Percentiles rank a stretch among this genome's conserved stretches.
phyloP scores from a whole-genome alignment of 1,140 invertebrate genomes.

The Palaemon carinicauda region DNA sequence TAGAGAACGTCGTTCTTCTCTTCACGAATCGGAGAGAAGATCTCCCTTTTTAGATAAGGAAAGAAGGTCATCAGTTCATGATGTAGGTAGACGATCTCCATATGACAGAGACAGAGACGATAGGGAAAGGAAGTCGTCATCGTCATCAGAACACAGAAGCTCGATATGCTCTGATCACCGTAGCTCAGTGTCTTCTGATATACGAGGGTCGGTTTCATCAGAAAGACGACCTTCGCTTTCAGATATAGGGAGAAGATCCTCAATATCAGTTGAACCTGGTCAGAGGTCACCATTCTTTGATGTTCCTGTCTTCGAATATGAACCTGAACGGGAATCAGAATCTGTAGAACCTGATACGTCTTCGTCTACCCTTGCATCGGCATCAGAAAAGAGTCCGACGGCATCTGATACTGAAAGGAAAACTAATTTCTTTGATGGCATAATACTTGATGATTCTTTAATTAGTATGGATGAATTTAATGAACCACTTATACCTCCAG shows the following conservation, averaged over 20 bases:
- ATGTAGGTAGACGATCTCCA: slow-evolving; percentile 49
- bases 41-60: slow-evolving; percentile 54
- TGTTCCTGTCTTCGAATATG: slow-evolving; percentile 56
- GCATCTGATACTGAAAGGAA: slow-evolving; percentile 39
- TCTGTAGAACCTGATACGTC: slow-evolving; percentile 44
- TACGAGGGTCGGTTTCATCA: slow-evolving; percentile 52
- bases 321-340: slow-evolving; percentile 50
- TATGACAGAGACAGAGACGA: slow-evolving; percentile 50
- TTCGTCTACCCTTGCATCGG: slow-evolving; percentile 26
- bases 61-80: slow-evolving; percentile 48
- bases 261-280: slow-evolving; percentile 52
- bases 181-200: slow-evolving; percentile 56
- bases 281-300: slow-evolving; percentile 59
- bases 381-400: slow-evolving; percentile 27
- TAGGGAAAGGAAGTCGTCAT: slow-evolving; percentile 45
- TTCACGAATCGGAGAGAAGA: slow-evolving; percentile 49
- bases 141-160: slow-evolving; percentile 46
- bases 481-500: slow-evolving; percentile 54
- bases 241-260: slow-evolving; percentile 56
- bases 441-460: slow-evolving; percentile 44
- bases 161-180: slow-evolving; percentile 55
- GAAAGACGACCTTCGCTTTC: slow-evolving; percentile 56
- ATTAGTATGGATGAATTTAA: slow-evolving; percentile 53
- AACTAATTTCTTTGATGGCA: slow-evolving; percentile 42
- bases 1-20: slow-evolving; percentile 45